Evolutionary conservation across 2,113 vertebrate species (phyloP).

Genomic region (Caretta caretta): DNA sequence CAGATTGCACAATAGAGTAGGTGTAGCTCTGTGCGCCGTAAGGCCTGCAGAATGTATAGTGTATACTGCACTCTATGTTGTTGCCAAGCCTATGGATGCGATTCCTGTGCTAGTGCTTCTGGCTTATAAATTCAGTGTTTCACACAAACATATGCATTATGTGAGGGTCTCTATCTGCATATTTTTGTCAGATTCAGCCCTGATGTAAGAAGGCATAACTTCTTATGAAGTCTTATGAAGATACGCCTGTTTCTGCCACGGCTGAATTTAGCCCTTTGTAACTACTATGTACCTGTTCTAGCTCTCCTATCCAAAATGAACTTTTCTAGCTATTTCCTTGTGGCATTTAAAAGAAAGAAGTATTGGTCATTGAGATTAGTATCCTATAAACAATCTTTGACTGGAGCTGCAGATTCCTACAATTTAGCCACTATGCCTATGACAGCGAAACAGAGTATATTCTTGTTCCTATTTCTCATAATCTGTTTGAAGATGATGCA

Average conservation of each 20-base stretch:
- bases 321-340: not conserved
- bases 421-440: not conserved
- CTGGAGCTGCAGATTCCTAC: not conserved
- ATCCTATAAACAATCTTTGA: not conserved
- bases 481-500: not conserved
- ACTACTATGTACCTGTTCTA: not conserved
- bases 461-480: not conserved
- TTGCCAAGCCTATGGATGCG: not conserved
- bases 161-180: not conserved
- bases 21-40: not conserved
- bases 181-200: not conserved
- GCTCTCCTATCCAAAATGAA: not conserved
- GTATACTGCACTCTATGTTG: not conserved
- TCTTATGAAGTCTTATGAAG: not conserved
- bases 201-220: not conserved
- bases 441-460: not conserved
- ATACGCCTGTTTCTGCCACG: not conserved
- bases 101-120: not conserved
- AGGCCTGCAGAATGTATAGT: not conserved
- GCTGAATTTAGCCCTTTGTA: not conserved
- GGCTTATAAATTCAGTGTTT: not conserved
- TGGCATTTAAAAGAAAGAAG: not conserved
- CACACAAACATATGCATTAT: not conserved
- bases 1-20: fast-evolving
- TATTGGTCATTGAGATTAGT: not conserved